Percentiles rank a stretch among this genome's conserved stretches.
Conservation (phyloP, 92 coral and sea anemone genomes). For the Epizoanthus ramosus region DNA sequence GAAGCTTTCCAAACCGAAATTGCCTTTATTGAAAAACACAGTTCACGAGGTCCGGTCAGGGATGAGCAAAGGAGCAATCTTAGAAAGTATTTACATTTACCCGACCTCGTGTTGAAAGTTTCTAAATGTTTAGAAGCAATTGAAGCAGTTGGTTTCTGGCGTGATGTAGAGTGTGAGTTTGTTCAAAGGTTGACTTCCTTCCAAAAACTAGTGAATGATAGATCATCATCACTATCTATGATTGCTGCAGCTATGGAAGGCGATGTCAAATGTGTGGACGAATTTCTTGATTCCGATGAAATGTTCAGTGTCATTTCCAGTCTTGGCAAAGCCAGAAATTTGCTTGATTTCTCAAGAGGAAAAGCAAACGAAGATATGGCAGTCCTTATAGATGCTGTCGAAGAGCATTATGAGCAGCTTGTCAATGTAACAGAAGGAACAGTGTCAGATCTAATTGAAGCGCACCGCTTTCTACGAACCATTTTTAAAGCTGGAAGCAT, state of each 20-base stretch:
- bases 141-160: slow-evolving; percentile 4
- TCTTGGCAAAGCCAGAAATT: slow-evolving; percentile 3
- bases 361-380: slow-evolving; percentile 25
- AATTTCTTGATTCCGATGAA: background rate
- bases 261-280: slow-evolving; percentile 2
- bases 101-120: background rate
- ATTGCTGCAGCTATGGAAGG: slow-evolving; percentile 9
- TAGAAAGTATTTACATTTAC: slow-evolving; percentile 11
- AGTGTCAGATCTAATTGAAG: slow-evolving; percentile 34
- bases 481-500: slow-evolving; percentile 5
- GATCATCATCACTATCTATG: background rate
- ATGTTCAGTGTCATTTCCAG: background rate
- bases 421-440: slow-evolving; percentile 11
- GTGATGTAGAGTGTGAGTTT: background rate
- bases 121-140: slow-evolving; percentile 21
- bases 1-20: slow-evolving; percentile 9
- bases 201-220: background rate
- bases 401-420: slow-evolving; percentile 16
- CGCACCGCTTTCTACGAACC: slow-evolving; percentile 9
- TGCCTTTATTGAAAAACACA: slow-evolving; percentile 6
- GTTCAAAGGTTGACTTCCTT: background rate
- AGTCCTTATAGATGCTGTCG: slow-evolving; percentile 19
- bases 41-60: slow-evolving; percentile 1
- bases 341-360: slow-evolving; percentile 5
- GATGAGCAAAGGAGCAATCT: slow-evolving; percentile 38